Base-by-base conservation (phyloP, 2,797 vertebrate species). In the Amazonetta brasiliensis region DNA sequence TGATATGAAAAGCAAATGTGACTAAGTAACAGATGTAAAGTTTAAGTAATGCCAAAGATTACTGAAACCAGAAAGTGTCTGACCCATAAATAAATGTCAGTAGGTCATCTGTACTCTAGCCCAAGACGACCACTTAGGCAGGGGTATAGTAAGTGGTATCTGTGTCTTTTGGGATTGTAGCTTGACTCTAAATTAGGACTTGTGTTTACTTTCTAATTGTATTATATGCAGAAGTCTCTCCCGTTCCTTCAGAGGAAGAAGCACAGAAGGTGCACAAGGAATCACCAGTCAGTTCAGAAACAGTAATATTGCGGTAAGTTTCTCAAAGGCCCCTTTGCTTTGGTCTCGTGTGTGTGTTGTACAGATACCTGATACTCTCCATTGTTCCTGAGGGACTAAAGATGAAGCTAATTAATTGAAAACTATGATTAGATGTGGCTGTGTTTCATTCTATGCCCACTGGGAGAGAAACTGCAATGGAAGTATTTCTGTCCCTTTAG, bases 261-360 rank as follows among this genome's bases (percentile, higher is more conserved):
- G 31, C 59, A 72, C 31, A 67, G 20, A 98, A 95, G 76, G 86
- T 73, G 54, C 23, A 67, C 50, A 97, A 92, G 76, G 97, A 88
- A 35, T 55, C 37, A 46, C 30, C 79, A 5, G 58, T 77, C 62
- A 82, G 86, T 75, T 87, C 96, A 43, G 97, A 98, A 28, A 52
- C 89, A 18, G 95, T 98, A 44, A 88, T 84, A 72, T 84, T 96
- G 46, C 91, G 98, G 98, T 98, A 86, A 98, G 98, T 96, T 43
- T 79, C 28, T 73, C 44, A 28, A 35, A 72, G 23, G 35, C 7
- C 39, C 52, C 43, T 50, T 46, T 60, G n/a, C 39, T 59, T 14
- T 74, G 20, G 33, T 20, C 28, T 30, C 17, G 2, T 43, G 14
- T 7, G 7, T 62, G 20, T 50, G 30, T 73, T 54, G 26, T 54